Conservation (phyloP, 2,797 vertebrate genomes). For the Phylloscopus collybita region DNA sequence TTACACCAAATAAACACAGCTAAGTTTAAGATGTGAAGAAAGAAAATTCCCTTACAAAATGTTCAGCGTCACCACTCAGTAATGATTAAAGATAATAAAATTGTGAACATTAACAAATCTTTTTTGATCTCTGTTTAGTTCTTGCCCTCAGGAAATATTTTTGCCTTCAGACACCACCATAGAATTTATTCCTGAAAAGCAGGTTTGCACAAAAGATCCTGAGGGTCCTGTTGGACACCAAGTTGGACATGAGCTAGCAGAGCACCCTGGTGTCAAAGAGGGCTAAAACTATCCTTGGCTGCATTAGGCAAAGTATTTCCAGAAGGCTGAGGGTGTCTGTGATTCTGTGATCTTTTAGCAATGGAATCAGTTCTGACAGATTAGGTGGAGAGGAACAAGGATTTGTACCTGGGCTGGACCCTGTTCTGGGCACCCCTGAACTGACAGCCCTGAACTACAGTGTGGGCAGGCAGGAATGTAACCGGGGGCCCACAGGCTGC, state of each 20-base stretch:
- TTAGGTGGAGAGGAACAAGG: not conserved
- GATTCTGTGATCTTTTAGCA: accelerated
- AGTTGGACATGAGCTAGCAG: not conserved
- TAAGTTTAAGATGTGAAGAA: not conserved
- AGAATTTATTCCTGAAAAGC: not conserved
- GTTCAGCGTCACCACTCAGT: not conserved
- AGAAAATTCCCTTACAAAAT: not conserved
- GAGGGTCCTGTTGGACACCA: not conserved
- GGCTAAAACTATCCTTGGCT: not conserved
- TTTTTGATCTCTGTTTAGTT: not conserved
- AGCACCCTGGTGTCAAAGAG: not conserved
- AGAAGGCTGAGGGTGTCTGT: not conserved
- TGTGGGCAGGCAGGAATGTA: not conserved
- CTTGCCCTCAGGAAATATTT: not conserved
- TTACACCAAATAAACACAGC: accelerated
- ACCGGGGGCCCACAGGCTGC: not conserved
- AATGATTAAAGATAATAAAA: not conserved
- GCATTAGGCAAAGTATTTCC: not conserved
- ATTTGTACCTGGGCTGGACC: not conserved
- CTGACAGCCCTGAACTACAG: too few relatives aligned
- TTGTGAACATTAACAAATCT: not conserved
- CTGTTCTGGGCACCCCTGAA: not conserved
- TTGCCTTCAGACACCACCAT: not conserved
- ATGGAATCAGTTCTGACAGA: not conserved
- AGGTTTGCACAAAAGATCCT: not conserved